These are phyloP conservation scores for Syngnathoides biaculeatus DNA, from an alignment of 2,113 vertebrate species.

Conservation along the genomic window DNA sequence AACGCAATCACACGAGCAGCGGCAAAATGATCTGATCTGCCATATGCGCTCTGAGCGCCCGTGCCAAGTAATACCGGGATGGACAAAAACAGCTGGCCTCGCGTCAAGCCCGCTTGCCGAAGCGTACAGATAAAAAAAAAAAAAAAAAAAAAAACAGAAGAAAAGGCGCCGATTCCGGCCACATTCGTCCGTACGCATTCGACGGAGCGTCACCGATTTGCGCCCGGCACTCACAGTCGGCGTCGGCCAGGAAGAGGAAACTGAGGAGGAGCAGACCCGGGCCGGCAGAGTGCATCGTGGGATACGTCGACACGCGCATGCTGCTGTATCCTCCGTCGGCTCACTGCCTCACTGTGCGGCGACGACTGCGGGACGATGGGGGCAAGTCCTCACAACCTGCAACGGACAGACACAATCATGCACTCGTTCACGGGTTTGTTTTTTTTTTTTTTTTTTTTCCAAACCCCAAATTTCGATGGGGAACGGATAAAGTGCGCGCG, in stretches of 20 bases:
- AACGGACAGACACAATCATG: conserved; percentile 27
- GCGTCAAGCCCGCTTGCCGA: conserved; percentile 47
- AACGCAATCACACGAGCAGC: conserved; percentile 42
- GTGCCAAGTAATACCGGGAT: conserved; percentile 62
- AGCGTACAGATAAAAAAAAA: conserved; percentile 17
- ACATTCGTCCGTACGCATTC: conserved; percentile 3
- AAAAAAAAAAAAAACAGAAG: conserved; percentile 16
- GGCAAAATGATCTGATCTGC: conserved; percentile 61
- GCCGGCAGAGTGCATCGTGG: conserved; percentile 65
- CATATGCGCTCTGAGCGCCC: conserved; percentile 47
- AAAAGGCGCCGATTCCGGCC: conserved; percentile 19
- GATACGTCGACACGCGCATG: conserved; percentile 67
- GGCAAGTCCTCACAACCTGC: conserved; percentile 68
- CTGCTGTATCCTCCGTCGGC: conserved; percentile 68
- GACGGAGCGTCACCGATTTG: neutral
- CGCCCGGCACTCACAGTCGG: conserved; percentile 64
- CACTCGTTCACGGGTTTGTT: conserved; percentile 24
- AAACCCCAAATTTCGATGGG: conserved; percentile 24
- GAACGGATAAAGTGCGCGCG: conserved; percentile 15
- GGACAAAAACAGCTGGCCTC: conserved; percentile 64
- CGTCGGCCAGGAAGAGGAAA: conserved; percentile 66
- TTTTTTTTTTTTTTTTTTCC: too few species aligned
- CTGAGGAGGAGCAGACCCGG: conserved; percentile 68
- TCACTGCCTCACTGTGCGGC: conserved; percentile 71
- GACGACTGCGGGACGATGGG: conserved; percentile 63